A percentile compares a stretch with the other conserved stretches of the same genome.
Evolutionary conservation across 2,113 vertebrate species (phyloP).

Genomic region (Pterocles orientalis): DNA sequence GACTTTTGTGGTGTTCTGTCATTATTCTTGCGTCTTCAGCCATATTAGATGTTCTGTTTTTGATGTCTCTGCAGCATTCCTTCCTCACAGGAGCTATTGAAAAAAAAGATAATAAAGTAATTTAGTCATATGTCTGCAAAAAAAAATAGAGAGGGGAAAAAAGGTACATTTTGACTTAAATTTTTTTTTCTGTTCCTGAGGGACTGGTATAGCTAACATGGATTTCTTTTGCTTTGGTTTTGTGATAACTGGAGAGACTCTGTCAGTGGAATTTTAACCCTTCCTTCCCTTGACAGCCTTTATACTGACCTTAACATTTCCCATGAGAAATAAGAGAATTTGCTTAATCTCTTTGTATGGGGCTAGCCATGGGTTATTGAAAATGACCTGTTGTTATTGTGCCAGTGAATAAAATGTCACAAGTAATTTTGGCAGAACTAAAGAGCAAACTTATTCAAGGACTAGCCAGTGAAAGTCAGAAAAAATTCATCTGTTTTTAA

Average conservation of each 20-base stretch:
- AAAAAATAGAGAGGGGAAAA: too few species aligned
- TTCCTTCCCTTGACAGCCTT: not conserved
- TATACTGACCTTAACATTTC: not conserved
- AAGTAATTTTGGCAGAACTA: conserved; percentile 53
- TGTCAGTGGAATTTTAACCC: conserved; percentile 42
- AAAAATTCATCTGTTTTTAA: conserved; percentile 55
- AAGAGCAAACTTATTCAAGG: conserved; percentile 55
- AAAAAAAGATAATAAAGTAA: not conserved
- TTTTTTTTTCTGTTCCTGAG: not conserved
- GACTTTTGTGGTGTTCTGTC: not conserved
- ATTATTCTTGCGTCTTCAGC: not conserved
- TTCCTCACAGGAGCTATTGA: not conserved
- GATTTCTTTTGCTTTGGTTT: conserved; percentile 31
- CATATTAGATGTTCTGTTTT: not conserved
- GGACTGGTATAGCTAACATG: not conserved
- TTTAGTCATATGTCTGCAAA: not conserved
- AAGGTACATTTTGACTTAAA: not conserved
- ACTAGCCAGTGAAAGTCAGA: conserved; percentile 40
- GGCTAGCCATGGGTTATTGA: conserved; percentile 47
- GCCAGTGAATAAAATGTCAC: conserved; percentile 54
- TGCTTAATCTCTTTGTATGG: conserved; percentile 57
- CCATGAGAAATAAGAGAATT: conserved; percentile 25
- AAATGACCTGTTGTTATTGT: conserved; percentile 50
- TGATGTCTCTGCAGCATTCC: not conserved
- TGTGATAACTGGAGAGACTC: not conserved